A percentile compares a stretch with the other conserved stretches of the same genome.
Evolutionary conservation across 2,113 vertebrate species (phyloP).

Genomic region (Phaethornis superciliosus): DNA sequence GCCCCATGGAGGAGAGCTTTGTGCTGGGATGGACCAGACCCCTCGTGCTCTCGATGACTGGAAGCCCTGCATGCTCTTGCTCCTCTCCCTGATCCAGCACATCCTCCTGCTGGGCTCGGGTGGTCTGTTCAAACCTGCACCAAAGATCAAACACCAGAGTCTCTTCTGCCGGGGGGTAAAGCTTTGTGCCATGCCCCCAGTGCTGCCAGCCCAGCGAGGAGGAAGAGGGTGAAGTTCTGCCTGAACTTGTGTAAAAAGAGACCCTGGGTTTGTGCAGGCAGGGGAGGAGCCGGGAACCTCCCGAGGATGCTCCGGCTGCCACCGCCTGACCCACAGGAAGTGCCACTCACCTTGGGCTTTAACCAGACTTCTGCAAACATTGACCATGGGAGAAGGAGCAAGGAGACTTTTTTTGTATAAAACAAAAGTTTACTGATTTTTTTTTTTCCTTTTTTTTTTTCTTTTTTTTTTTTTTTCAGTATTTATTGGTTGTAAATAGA

Average conservation of each 20-base stretch:
- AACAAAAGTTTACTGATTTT: constrained; percentile 62
- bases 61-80: not conserved
- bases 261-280: not conserved
- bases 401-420: constrained; percentile 64
- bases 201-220: not conserved
- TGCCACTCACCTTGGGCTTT: constrained; percentile 55
- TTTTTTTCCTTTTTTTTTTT: not conserved
- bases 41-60: not conserved
- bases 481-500: constrained; percentile 89
- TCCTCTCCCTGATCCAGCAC: not conserved
- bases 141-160: constrained; percentile 77
- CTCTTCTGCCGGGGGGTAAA: not conserved
- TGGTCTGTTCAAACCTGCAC: constrained; percentile 64
- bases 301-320: not conserved
- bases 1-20: not conserved
- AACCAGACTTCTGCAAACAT: not conserved
- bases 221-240: constrained; percentile 23
- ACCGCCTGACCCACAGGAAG: not conserved
- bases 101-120: not conserved
- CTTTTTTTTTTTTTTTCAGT: constrained; percentile 45
- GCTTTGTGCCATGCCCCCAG: not conserved
- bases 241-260: constrained; percentile 29
- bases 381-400: constrained; percentile 28
- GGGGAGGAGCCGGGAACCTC: rapidly evolving
- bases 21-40: not conserved